Conservation (phyloP, 2,113 vertebrate species). For the Microcebus griseorufus region DNA sequence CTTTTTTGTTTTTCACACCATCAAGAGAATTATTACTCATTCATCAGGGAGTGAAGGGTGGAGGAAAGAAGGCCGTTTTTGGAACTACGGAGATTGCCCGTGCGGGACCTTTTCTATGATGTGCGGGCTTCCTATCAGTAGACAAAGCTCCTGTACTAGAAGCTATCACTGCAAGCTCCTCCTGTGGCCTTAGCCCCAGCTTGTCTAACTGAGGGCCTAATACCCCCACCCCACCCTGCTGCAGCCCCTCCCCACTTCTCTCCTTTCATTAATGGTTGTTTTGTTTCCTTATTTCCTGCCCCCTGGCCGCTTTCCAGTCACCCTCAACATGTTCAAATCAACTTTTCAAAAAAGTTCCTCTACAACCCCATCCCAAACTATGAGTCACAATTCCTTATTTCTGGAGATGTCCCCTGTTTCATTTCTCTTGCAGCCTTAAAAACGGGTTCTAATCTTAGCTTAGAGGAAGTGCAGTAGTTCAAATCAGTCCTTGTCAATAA, state of each 20-base stretch:
- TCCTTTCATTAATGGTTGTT: not conserved
- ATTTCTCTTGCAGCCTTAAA: not conserved
- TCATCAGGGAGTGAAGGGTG: not conserved
- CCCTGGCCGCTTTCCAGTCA: not conserved
- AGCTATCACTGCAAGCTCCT: not conserved
- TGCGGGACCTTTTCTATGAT: not conserved
- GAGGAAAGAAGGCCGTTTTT: too few species aligned
- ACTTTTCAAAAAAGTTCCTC: not conserved
- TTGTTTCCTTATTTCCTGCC: not conserved
- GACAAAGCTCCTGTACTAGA: not conserved
- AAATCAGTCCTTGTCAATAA: not conserved
- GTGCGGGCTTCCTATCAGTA: not conserved
- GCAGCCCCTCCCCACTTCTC: not conserved
- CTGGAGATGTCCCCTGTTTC: not conserved
- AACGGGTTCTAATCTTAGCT: not conserved
- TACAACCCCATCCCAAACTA: not conserved
- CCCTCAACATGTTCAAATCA: not conserved
- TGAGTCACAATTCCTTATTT: not conserved
- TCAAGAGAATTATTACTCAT: not conserved
- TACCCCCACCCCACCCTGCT: not conserved
- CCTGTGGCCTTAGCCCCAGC: not conserved
- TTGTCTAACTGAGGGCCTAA: not conserved
- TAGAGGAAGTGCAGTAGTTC: not conserved
- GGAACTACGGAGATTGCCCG: not conserved
- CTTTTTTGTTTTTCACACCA: not conserved